Percentiles rank a stretch among this genome's conserved stretches.
These are phyloP conservation scores for Drosophila nannoptera DNA, from an alignment of 1,140 invertebrate genomes.

Conservation along the genomic window DNA sequence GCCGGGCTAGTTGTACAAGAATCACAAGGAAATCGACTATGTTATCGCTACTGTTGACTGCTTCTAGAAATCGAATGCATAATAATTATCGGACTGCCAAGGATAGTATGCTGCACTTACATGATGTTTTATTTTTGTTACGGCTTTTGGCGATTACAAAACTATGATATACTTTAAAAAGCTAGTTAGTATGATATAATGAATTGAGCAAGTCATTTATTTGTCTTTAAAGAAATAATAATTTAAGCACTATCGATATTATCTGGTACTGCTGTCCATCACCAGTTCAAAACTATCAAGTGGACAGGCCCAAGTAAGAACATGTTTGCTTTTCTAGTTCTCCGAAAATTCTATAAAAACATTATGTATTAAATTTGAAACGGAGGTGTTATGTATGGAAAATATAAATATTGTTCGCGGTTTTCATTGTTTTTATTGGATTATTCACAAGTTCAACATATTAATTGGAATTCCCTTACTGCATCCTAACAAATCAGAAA, in stretches of 20 bases:
- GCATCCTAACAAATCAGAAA: not conserved
- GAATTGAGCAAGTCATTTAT: no score
- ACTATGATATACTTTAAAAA: not conserved
- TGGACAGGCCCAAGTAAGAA: constrained; percentile 22
- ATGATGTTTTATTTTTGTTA: not conserved
- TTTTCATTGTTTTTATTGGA: not conserved
- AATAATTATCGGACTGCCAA: constrained; percentile 1
- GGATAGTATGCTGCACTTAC: not conserved
- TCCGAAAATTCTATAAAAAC: constrained; percentile 11
- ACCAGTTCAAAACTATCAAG: not conserved
- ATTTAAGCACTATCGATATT: constrained; percentile 7
- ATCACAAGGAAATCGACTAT: constrained; percentile 24
- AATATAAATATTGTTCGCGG: constrained; percentile 1
- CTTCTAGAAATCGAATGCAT: not conserved
- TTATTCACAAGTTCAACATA: not conserved
- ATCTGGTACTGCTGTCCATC: not conserved
- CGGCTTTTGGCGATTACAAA: not conserved
- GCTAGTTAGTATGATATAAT: not conserved
- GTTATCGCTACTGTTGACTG: not conserved
- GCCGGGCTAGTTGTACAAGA: constrained; percentile 24
- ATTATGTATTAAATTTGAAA: constrained; percentile 3
- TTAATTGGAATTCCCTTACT: not conserved
- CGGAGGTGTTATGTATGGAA: not conserved
- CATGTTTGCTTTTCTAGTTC: constrained; percentile 19
- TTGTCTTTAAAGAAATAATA: not conserved